phyloP scores from a whole-genome alignment of 1,140 invertebrate genomes.

The Ooceraea biroi region DNA sequence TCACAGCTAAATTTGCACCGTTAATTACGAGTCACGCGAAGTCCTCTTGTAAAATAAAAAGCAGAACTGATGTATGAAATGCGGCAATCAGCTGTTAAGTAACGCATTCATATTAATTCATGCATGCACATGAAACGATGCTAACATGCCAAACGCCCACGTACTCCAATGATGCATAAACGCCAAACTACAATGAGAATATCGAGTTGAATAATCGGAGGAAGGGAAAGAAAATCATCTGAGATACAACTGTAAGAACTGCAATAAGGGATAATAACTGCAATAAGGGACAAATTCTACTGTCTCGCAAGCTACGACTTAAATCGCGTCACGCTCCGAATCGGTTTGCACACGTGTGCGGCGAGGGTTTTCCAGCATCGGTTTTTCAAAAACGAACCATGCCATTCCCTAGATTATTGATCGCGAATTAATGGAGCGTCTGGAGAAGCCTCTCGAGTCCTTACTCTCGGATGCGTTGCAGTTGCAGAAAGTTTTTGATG shows the following conservation, averaged over 20 bases:
- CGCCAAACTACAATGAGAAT: conserved; percentile 17
- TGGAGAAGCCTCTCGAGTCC: conserved; percentile 50
- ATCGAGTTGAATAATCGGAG: conserved; percentile 3
- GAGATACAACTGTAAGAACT: not conserved
- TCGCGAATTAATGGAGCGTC: conserved; percentile 25
- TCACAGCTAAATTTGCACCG: conserved; percentile 5
- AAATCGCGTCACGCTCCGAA: too few species aligned
- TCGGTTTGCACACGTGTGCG: too few species aligned
- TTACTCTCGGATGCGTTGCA: conserved; percentile 84
- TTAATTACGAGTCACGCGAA: not conserved
- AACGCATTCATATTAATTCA: conserved; percentile 13
- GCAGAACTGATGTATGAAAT: not conserved
- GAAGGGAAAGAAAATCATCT: not conserved
- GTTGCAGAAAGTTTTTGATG: conserved; percentile 82
- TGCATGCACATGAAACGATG: conserved; percentile 32
- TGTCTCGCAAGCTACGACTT: not conserved
- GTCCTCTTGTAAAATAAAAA: conserved; percentile 16
- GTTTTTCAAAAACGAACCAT: conserved; percentile 40
- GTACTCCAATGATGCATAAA: conserved; percentile 19
- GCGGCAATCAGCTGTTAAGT: not conserved
- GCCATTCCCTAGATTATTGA: not conserved
- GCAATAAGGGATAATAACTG: too few species aligned
- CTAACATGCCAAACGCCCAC: conserved; percentile 35
- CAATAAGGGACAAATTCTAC: not conserved
- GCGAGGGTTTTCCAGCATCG: too few species aligned